phyloP scores from a whole-genome alignment of 2,113 vertebrate genomes.

The Garra rufa region DNA sequence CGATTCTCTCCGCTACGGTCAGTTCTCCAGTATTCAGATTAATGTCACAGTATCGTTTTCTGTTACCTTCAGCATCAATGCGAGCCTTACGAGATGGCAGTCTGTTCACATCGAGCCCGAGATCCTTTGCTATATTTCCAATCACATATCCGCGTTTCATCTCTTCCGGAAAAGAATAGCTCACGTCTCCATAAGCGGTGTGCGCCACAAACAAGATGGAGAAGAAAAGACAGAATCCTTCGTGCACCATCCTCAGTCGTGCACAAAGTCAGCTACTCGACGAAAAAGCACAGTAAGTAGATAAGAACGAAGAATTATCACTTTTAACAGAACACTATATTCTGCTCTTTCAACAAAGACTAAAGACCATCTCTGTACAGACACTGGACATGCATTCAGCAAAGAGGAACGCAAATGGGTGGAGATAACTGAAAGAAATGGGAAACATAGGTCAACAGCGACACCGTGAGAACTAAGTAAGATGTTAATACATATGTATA shows the following conservation, averaged over 20 bases:
- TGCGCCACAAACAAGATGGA: constrained; percentile 53
- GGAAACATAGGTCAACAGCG: constrained; percentile 33
- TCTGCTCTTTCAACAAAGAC: neutral
- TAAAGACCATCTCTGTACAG: neutral
- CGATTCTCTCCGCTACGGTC: constrained; percentile 72
- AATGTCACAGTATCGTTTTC: constrained; percentile 58
- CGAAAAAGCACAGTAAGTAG: neutral
- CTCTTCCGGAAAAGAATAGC: constrained; percentile 68
- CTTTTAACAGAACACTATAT: neutral
- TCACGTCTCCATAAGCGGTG: constrained; percentile 61
- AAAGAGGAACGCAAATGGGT: constrained; percentile 39
- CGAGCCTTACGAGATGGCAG: constrained; percentile 64
- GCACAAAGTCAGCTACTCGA: neutral
- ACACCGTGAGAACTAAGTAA: constrained; percentile 33
- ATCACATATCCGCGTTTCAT: constrained; percentile 42
- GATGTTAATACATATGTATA: neutral
- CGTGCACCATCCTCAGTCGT: constrained; percentile 50
- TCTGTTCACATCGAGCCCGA: constrained; percentile 36
- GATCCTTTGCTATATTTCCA: constrained; percentile 44
- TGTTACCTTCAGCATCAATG: constrained; percentile 54
- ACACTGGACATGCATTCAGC: neutral
- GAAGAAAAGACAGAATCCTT: constrained; percentile 41
- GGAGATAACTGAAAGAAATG: constrained; percentile 1
- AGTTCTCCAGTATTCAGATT: constrained; percentile 69
- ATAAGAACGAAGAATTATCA: neutral